These are phyloP conservation scores for Pogonognathellus flavescens DNA, from an alignment of 1,140 invertebrate species.

Conservation along the genomic window DNA sequence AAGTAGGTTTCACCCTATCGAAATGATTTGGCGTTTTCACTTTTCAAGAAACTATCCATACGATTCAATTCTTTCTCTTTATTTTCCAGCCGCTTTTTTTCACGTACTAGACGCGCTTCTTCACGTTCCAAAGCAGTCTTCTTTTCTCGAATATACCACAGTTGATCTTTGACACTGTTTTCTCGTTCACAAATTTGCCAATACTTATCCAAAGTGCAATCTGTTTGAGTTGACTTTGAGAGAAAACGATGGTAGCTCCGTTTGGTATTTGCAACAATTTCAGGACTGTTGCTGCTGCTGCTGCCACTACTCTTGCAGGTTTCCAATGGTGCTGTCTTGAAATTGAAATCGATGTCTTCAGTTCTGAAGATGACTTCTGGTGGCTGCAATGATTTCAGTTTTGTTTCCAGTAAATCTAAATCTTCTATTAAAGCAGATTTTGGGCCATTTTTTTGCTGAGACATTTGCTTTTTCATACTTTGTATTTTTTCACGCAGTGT, in stretches of 20 bases:
- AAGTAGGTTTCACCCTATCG: background rate
- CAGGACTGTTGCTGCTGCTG: background rate
- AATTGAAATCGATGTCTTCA: background rate
- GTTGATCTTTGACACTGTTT: background rate
- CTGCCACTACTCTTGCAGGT: background rate
- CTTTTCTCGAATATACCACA: background rate
- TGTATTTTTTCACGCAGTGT: background rate
- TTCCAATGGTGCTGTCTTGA: background rate
- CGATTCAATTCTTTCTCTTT: constrained; percentile 7
- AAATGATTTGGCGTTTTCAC: background rate
- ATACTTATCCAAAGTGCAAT: background rate
- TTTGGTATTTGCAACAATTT: background rate
- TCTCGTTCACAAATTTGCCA: constrained; percentile 1
- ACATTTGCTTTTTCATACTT: constrained; percentile 3
- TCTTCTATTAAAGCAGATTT: background rate
- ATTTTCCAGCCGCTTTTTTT: background rate
- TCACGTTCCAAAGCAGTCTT: background rate
- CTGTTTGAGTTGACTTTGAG: background rate
- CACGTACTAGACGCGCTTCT: background rate
- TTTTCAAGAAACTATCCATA: background rate
- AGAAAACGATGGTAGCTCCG: background rate
- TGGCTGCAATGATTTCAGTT: background rate
- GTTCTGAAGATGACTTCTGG: background rate
- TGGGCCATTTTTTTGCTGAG: background rate
- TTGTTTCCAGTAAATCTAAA: background rate